Percentiles rank a stretch among this genome's conserved stretches.
Conservation (phyloP, 2,888 invertebrate species). For the Cheilosia vulpina region DNA sequence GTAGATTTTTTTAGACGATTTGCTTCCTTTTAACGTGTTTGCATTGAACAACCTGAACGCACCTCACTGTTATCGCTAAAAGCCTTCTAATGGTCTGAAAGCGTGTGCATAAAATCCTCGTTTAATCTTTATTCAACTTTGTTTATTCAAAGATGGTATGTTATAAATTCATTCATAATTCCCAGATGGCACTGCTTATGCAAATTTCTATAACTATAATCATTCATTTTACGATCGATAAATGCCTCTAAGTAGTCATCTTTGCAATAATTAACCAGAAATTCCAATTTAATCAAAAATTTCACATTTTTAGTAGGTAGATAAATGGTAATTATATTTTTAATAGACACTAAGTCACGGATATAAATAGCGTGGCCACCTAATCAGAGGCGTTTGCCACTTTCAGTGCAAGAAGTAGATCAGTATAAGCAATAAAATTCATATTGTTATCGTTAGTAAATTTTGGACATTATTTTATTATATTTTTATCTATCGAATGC, state of each 20-base stretch:
- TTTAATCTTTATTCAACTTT: neutral
- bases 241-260: conserved; percentile 14
- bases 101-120: neutral
- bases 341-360: conserved; percentile 14
- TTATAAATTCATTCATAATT: conserved; percentile 18
- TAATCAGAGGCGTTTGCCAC: neutral
- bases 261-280: conserved; percentile 20
- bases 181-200: conserved; percentile 1
- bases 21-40: too few relatives aligned
- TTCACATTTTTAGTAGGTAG: conserved; percentile 1
- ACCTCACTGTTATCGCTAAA: too few relatives aligned
- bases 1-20: too few relatives aligned
- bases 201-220: conserved; percentile 11
- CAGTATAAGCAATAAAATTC: neutral
- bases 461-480: neutral
- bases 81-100: too few relatives aligned
- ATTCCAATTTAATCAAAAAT: conserved; percentile 4
- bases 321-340: neutral
- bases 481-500: neutral
- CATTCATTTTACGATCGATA: conserved; percentile 23
- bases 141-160: neutral
- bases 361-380: conserved; percentile 28
- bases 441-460: neutral
- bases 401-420: conserved; percentile 4
- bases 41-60: too few relatives aligned